Base-by-base conservation (phyloP, 2,797 vertebrate species). In the Sphenopsis melanotis region DNA sequence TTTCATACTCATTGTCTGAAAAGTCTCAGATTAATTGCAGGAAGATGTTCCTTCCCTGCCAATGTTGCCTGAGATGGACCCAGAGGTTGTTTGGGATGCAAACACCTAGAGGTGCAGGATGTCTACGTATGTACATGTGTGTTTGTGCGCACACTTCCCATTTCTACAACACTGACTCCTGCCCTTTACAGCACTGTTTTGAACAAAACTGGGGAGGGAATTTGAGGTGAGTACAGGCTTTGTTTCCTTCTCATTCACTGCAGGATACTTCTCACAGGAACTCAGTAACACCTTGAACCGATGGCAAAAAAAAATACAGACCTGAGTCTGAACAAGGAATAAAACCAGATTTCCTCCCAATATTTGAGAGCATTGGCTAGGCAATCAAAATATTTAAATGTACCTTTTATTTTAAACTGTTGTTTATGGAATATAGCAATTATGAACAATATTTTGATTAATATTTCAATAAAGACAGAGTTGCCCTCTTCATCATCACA, bases 61-160 rank as follows among this genome's bases (percentile, higher is more conserved):
- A 5, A 3, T 0, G 1, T 24, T 71, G 42, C 15, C 36, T 12
- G 24, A 68, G 83, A 19, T 11, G n/a, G 29, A 64, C 34, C 36
- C 23, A 13, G 11, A 68, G 27, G 34, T 17, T 57, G 30, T 34
- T 44, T 56, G 64, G 52, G 39, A 36, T 66, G 59, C 49, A 69
- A 69, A 65, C 11, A 41, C 8, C 18, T 4, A 6, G 14, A 19
- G 34, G 22, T 12, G 27, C 50, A 17, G 30, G 30, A 12, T 5
- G 5, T n/a, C 2, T 13, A 2, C 26, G 3, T 8, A 29, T 0
- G 1, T 24, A 7, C 11, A 1, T 15, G 1, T 55, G 14, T 47
- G 26, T 10, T 15, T 8, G 11, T 13, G 15, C 8, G 5, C 4
- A 8, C 7, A 12, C 37, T 63, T 66, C 49, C 12, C 37, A 16